Evolutionary conservation across 2,888 invertebrate genomes (phyloP), one percentile per base, ranked within the genome.

Genomic region (Apamea epomidion): DNA sequence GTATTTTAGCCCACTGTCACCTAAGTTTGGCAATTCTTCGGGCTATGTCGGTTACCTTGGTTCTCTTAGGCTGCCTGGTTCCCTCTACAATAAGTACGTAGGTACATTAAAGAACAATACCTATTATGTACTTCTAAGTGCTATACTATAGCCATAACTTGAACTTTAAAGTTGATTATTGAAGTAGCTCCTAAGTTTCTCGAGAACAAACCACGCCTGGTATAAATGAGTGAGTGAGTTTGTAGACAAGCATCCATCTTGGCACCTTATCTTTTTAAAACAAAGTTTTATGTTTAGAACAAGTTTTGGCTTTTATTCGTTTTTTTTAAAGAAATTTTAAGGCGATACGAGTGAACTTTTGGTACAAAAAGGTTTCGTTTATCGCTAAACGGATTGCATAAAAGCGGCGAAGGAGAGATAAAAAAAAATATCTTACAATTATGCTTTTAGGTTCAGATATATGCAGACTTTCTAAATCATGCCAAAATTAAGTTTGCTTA

Each of bases 141-240:
- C 37, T 6, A 37, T 32, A 67, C 65, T 78, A 60, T 74, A 58
- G 25, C 74, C 45, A 29, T 65, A 76, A 72, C 76, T 82, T 84
- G 72, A 82, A 80, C 29, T 48, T 68, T 25, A 45, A 83, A 82
- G 60, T 78, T 60, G 74, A 79, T 69, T 75, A 72, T 80, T 75
- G 45, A 84, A 83, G 76, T 71, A 58, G 74, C 54, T 76, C 32
- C 37, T 70, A 76, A 83, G 81, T 76, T 88, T 74, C 54, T 70
- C 10, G 48, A 78, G 83, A 85, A 82, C 82, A 84, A 82, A 83
- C n/a, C n/a, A 72, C 51, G 48, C 12, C 48, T 45, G 72, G 74
- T 78, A 81, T 65, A 75, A 83, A 78, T 83, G 78, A 86, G 71
- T 54, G 70, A 78, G 81, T 73, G 68, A 88, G 71, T 81, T 82